A percentile compares a stretch with the other conserved stretches of the same genome.
Conservation (phyloP, 2,888 invertebrate genomes). For the Pedicia rivosa region DNA sequence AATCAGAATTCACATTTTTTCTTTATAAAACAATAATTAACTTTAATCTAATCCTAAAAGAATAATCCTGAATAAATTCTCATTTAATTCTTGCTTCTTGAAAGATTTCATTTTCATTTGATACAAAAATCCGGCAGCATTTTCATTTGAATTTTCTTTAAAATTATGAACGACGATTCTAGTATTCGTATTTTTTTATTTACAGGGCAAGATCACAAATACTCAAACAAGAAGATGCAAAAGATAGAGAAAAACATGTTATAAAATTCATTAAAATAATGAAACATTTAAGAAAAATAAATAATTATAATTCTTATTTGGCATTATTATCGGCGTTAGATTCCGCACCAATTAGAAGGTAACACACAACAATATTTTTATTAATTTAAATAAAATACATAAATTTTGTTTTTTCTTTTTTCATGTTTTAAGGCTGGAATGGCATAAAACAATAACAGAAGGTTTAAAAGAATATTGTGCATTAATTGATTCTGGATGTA, state of each 20-base stretch:
- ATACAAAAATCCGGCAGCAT: no score
- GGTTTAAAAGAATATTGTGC: constrained; percentile 88
- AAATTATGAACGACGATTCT: constrained; percentile 2
- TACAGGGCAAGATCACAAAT: constrained; percentile 90
- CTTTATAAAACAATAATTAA: no score
- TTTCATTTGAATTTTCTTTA: no score
- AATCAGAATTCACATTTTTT: no score
- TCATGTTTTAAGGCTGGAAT: constrained; percentile 56
- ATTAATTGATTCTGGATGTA: constrained; percentile 94
- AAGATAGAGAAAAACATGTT: constrained; percentile 87
- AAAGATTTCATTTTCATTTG: no score
- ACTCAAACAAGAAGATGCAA: constrained; percentile 78
- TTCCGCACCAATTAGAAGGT: constrained; percentile 69
- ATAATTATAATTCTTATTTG: constrained; percentile 97
- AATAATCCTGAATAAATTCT: no score
- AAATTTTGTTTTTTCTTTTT: not conserved
- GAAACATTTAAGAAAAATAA: constrained; percentile 92
- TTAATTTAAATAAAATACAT: constrained; percentile 4
- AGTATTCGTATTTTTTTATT: constrained; percentile 29
- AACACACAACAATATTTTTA: not conserved
- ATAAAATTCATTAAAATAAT: constrained; percentile 95
- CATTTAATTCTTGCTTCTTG: no score
- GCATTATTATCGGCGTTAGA: constrained; percentile 92
- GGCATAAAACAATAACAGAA: constrained; percentile 84
- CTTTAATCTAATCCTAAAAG: no score